These are phyloP conservation scores for Ophiothrix spiculata DNA, from an alignment of 35 echinoderm and acorn worm genomes.

Conservation along the genomic window DNA sequence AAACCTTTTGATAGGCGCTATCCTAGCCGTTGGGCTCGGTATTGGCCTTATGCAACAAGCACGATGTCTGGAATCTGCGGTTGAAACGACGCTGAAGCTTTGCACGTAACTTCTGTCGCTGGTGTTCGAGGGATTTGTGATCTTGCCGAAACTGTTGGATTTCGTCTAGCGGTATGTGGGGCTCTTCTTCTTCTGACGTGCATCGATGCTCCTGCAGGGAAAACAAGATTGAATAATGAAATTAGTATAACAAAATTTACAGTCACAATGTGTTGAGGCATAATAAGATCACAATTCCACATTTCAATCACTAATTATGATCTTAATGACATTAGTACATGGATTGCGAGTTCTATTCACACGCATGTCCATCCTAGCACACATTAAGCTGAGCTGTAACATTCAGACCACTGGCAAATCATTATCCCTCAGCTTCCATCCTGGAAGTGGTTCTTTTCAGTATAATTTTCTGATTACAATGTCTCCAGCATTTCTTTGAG, in stretches of 20 bases:
- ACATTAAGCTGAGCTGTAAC: neutral
- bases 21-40: neutral
- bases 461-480: too few species aligned
- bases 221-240: slow-evolving; percentile 8
- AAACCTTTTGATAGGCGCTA: too few species aligned
- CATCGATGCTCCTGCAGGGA: neutral
- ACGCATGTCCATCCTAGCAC: neutral
- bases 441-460: too few species aligned
- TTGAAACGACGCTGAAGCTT: slow-evolving; percentile 70
- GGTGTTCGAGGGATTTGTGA: slow-evolving; percentile 61
- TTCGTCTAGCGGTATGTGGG: slow-evolving; percentile 58
- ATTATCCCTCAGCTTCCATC: neutral
- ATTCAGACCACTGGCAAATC: neutral
- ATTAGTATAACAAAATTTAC: neutral
- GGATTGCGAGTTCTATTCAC: neutral
- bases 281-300: neutral
- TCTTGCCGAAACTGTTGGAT: slow-evolving; percentile 66
- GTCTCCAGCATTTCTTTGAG: too few species aligned
- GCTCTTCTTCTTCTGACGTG: slow-evolving; percentile 36
- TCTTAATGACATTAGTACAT: neutral
- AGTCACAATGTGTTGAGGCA: neutral
- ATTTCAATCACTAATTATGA: neutral
- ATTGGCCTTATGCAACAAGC: neutral
- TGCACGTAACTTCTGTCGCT: slow-evolving; percentile 70
- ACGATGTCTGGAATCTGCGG: slow-evolving; percentile 19